Conservation (phyloP, 2,113 vertebrate genomes). For the Vulpes lagopus region DNA sequence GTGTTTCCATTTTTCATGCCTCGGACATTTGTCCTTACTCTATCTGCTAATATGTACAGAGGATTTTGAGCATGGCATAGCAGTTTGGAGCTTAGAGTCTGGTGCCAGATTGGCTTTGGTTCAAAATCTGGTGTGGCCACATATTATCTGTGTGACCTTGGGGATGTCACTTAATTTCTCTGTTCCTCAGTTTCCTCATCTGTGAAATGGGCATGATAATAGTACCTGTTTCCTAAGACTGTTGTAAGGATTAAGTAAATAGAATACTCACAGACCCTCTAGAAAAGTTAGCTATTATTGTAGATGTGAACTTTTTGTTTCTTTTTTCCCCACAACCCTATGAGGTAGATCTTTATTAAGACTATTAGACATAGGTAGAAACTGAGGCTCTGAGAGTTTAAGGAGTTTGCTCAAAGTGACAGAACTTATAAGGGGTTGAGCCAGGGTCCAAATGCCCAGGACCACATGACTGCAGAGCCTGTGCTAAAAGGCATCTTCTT, state of each 20-base stretch:
- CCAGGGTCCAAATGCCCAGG: background rate
- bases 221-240: background rate
- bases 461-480: background rate
- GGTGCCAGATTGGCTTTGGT: background rate
- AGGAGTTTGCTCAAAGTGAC: background rate
- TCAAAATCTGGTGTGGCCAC: background rate
- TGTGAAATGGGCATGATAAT: constrained; percentile 8
- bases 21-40: constrained; percentile 27
- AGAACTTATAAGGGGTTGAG: background rate
- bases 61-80: background rate
- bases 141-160: background rate
- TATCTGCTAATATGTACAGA: constrained; percentile 11
- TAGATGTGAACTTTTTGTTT: constrained; percentile 2
- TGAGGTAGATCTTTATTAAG: background rate
- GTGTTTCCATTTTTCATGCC: background rate
- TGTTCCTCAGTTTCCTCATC: constrained; percentile 14
- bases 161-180: background rate
- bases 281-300: background rate
- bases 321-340: background rate
- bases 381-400: background rate
- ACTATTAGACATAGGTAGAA: background rate
- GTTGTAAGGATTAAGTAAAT: background rate
- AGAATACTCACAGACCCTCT: background rate
- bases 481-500: background rate
- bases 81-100: background rate